phyloP scores from a whole-genome alignment of 1,140 invertebrate genomes.

The Paralvinella palmiformis region DNA sequence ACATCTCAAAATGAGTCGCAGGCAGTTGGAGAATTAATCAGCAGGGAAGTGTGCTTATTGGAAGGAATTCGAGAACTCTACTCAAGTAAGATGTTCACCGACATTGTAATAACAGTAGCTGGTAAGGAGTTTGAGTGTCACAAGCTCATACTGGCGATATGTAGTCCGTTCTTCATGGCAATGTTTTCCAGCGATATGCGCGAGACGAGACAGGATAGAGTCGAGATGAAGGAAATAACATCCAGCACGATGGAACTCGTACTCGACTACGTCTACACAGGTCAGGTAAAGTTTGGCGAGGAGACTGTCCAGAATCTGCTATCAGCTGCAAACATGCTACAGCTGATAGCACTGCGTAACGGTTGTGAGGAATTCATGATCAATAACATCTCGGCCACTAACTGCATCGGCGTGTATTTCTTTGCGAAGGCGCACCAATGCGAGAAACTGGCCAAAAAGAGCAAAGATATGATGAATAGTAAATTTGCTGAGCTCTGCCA shows the following conservation, averaged over 20 bases:
- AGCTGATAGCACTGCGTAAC: constrained; percentile 45
- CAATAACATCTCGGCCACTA: constrained; percentile 39
- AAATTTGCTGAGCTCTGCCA: constrained; percentile 37
- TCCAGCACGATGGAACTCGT: constrained; percentile 51
- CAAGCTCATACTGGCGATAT: constrained; percentile 52
- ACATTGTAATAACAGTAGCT: constrained; percentile 52
- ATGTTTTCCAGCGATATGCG: constrained; percentile 53
- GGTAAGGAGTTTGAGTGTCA: constrained; percentile 52
- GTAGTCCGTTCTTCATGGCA: constrained; percentile 55
- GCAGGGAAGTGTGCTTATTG: no score
- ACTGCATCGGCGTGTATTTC: constrained; percentile 47
- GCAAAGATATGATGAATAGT: constrained; percentile 44
- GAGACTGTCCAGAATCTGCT: constrained; percentile 56
- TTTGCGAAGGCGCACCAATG: constrained; percentile 47
- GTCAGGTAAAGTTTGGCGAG: constrained; percentile 53
- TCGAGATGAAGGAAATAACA: constrained; percentile 56
- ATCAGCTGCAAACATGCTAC: constrained; percentile 58
- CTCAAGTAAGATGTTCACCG: constrained; percentile 50
- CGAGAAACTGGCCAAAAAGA: constrained; percentile 36
- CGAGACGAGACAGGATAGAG: constrained; percentile 51
- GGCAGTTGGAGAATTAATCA: no score
- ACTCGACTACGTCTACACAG: constrained; percentile 58
- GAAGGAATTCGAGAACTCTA: no score
- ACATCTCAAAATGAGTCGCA: no score
- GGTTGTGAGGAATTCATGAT: constrained; percentile 48